These are phyloP conservation scores for Neodiprion fabricii DNA, from an alignment of 1,140 invertebrate genomes.

Conservation along the genomic window DNA sequence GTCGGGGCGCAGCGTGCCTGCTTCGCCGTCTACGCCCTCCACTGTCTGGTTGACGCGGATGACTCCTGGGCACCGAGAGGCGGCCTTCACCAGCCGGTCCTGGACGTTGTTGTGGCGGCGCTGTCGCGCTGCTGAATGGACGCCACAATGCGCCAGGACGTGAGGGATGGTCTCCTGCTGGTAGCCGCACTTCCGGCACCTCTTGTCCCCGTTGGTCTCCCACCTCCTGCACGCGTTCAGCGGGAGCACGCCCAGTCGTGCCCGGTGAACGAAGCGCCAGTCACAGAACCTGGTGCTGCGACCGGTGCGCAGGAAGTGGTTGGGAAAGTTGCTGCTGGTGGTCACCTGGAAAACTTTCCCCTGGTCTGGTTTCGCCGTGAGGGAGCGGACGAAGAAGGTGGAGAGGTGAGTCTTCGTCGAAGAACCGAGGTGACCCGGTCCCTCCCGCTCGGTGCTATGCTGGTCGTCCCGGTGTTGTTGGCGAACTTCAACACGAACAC, in stretches of 20 bases:
- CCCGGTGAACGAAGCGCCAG: constrained; percentile 53
- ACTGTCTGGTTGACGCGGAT: constrained; percentile 21
- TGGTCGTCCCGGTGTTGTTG: no score
- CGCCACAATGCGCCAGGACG: constrained; percentile 42
- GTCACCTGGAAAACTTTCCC: constrained; percentile 33
- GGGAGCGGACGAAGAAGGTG: not conserved
- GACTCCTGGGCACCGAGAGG: constrained; percentile 10
- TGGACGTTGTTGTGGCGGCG: constrained; percentile 28
- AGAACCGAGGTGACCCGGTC: no score
- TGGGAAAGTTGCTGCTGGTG: constrained; percentile 6
- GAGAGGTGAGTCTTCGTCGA: no score
- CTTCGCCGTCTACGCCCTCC: constrained; percentile 22
- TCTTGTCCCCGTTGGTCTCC: constrained; percentile 27
- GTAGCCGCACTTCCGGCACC: constrained; percentile 38
- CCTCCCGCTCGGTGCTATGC: no score
- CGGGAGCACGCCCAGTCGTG: constrained; percentile 44
- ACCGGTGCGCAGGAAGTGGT: constrained; percentile 40
- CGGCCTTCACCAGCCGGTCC: constrained; percentile 20
- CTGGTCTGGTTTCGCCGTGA: constrained; percentile 30
- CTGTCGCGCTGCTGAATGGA: constrained; percentile 21
- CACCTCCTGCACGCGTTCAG: constrained; percentile 37
- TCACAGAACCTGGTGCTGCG: constrained; percentile 43
- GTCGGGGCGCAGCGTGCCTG: constrained; percentile 36
- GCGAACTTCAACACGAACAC: no score
- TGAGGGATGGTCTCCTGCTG: constrained; percentile 41